Conservation (phyloP, 1,140 invertebrate genomes). For the Bombus pyrosoma region DNA sequence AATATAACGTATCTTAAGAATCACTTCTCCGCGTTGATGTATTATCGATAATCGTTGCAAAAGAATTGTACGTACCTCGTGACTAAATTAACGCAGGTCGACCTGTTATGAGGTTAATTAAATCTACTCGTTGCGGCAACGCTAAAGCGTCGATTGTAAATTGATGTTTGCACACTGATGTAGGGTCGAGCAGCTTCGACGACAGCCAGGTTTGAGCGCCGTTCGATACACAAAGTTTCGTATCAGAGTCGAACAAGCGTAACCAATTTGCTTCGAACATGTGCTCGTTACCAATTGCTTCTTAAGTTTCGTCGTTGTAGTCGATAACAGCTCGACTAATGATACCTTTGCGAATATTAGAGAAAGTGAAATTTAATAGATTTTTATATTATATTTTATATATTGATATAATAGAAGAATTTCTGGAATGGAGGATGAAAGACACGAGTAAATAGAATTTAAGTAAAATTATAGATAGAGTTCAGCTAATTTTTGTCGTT, state of each 20-base stretch:
- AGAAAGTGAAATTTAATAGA: not conserved
- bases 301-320: slow-evolving; percentile 33
- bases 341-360: not conserved
- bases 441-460: not conserved
- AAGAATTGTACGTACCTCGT: not conserved
- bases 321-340: not conserved
- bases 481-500: not conserved
- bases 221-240: slow-evolving; percentile 1
- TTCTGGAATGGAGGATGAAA: not conserved
- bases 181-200: not conserved
- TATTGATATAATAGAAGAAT: no score
- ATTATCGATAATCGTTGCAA: not conserved
- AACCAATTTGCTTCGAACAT: slow-evolving; percentile 39
- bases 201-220: no score
- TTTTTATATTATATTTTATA: no score
- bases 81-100: not conserved
- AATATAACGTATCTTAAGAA: not conserved
- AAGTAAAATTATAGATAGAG: not conserved
- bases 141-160: slow-evolving; percentile 13
- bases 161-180: slow-evolving; percentile 16
- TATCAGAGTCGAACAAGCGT: slow-evolving; percentile 25
- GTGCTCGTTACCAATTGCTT: not conserved
- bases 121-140: not conserved
- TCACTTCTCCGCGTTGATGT: not conserved
- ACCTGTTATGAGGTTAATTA: not conserved